Evolutionary conservation across 2,888 invertebrate species (phyloP), one percentile per base, ranked within the genome.

Genomic region (Pterobdella sp.): DNA sequence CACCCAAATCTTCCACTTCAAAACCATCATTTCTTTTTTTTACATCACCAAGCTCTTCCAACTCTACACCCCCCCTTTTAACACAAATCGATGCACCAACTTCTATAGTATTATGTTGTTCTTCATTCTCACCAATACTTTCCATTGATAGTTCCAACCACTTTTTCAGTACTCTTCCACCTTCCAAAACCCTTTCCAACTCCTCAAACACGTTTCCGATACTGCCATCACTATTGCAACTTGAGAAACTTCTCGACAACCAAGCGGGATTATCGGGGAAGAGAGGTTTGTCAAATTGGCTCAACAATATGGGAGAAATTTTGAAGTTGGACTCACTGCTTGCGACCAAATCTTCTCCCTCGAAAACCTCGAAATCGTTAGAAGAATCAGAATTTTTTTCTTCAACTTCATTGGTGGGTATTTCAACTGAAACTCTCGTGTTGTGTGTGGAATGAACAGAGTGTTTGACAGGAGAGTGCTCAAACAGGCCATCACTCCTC

Each of bases 291-390:
- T 42, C 42, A 42, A 42, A 42, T 7, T 14, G 42, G 42, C 10
- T 18, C 18, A 18, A 42, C 42, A 42, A 42, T 7, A 42, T 42
- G 42, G 42, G 42, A 14, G 42, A 42, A 42, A 18, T 42, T 7
- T 18, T 42, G 18, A 42, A 18, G 10, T 42, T 7, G 42, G 42
- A 42, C 10, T 7, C 18, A 42, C 37, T 68, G 26, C 31, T 49
- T 7, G 68, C 67, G 14, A 29, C 31, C 32, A 74, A 49, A n/a
- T 74, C 74, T 32, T 74, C 74, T 26, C 74, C 74, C 18, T 74
- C 74, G 36, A 74, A 74, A 4, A 49, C 67, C 32, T 74, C 74
- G 29, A 42, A 74, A 29, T 73, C 68, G 34, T 67, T 60, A 26
- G 34, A 34, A 37, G 52, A 36, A 26, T 69, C 69, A 3, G n/a